A percentile compares a stretch with the other conserved stretches of the same genome.
These are phyloP conservation scores for Catharus minimus DNA, from an alignment of 2,113 vertebrate genomes.

Conservation along the genomic window DNA sequence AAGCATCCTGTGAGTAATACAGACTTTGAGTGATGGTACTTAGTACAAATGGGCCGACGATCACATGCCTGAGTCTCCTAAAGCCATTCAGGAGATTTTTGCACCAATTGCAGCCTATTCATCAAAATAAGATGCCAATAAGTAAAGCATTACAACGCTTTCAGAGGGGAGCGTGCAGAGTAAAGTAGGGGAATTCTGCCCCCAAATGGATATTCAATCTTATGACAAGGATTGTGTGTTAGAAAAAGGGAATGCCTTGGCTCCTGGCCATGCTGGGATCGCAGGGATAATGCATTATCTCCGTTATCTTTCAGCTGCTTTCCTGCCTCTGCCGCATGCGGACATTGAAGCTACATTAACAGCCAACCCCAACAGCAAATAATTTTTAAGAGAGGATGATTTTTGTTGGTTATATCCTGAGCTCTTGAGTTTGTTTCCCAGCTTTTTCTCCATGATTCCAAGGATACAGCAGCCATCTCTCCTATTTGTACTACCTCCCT, in stretches of 20 bases:
- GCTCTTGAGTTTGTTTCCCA: background rate
- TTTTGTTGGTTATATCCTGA: background rate
- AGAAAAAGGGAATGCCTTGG: constrained; percentile 25
- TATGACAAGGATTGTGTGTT: constrained; percentile 39
- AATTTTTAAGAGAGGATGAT: background rate
- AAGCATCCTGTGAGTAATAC: constrained; percentile 23
- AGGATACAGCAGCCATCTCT: background rate
- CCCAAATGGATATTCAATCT: constrained; percentile 70
- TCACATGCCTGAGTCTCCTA: background rate
- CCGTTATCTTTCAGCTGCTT: background rate
- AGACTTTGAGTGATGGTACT: constrained; percentile 32
- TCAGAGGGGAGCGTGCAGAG: background rate
- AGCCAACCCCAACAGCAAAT: background rate
- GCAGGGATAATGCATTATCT: constrained; percentile 25
- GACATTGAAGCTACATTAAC: background rate
- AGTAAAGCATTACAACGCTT: constrained; percentile 38
- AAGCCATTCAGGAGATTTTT: constrained; percentile 42
- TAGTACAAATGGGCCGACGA: constrained; percentile 3
- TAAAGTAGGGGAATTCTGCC: constrained; percentile 65
- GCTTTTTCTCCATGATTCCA: background rate
- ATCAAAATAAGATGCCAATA: constrained; percentile 59
- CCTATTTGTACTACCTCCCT: background rate
- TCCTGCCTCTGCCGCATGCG: background rate
- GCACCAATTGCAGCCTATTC: constrained; percentile 40
- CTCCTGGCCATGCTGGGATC: background rate